phyloP scores from a whole-genome alignment of 2,113 vertebrate species.

The Podilymbus podiceps region DNA sequence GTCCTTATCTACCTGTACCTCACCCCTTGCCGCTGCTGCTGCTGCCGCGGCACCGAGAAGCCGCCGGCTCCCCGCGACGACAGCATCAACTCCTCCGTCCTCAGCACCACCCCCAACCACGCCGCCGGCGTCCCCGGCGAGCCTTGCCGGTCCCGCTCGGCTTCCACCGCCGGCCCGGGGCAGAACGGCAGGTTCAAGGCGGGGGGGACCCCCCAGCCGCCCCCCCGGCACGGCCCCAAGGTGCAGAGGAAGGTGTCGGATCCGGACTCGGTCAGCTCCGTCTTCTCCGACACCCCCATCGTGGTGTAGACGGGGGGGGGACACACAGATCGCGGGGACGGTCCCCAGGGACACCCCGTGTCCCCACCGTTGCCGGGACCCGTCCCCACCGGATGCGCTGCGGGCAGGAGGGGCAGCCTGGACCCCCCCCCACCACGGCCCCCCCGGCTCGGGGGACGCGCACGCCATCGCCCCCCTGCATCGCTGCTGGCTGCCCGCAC shows the following conservation, averaged over 20 bases:
- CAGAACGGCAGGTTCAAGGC: constrained; percentile 91
- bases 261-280: constrained; percentile 93
- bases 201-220: constrained; percentile 73
- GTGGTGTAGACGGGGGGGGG: constrained; percentile 83
- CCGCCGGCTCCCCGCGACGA: constrained; percentile 82
- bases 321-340: neutral
- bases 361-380: neutral
- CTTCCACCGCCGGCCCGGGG: constrained; percentile 75
- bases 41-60: constrained; percentile 83
- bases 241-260: constrained; percentile 91
- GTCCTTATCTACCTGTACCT: constrained; percentile 96
- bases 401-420: neutral
- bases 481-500: neutral
- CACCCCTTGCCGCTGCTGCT: constrained; percentile 95
- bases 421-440: rapidly evolving
- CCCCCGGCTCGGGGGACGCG: neutral
- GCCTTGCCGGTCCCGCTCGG: constrained; percentile 76
- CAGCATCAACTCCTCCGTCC: constrained; percentile 94
- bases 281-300: constrained; percentile 97
- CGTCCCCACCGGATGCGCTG: neutral
- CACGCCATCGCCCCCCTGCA: neutral
- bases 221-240: constrained; percentile 69
- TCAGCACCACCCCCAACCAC: constrained; percentile 91
- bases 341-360: neutral
- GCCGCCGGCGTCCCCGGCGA: constrained; percentile 68